These are phyloP conservation scores for Cheilosia vernalis DNA, from an alignment of 2,888 invertebrate species.

Conservation along the genomic window DNA sequence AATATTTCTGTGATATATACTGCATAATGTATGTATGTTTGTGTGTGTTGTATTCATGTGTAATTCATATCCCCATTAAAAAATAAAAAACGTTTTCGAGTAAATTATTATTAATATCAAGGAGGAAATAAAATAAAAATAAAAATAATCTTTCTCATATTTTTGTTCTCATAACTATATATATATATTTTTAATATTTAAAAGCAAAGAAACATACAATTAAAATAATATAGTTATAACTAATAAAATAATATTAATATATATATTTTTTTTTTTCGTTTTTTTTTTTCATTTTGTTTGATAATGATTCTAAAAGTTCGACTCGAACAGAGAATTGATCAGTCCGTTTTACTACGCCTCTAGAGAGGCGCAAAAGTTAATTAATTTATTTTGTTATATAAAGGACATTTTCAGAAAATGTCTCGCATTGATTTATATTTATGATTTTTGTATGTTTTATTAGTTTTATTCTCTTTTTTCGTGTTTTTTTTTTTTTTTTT, in stretches of 20 bases:
- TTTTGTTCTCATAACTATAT: slow-evolving; percentile 26
- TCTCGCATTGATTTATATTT: slow-evolving; percentile 23
- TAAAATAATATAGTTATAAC: slow-evolving; percentile 66
- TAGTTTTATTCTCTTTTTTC: slow-evolving; percentile 55
- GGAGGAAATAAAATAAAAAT: slow-evolving; percentile 61
- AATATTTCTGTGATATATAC: slow-evolving; percentile 67
- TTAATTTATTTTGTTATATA: slow-evolving; percentile 34
- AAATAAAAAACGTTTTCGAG: slow-evolving; percentile 53
- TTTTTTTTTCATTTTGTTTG: slow-evolving; percentile 56
- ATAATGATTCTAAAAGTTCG: slow-evolving; percentile 75
- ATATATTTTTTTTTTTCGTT: slow-evolving; percentile 22
- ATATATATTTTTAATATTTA: slow-evolving; percentile 38
- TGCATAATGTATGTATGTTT: slow-evolving; percentile 66
- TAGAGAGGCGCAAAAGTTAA: slow-evolving; percentile 63
- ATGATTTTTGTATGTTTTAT: slow-evolving; percentile 36
- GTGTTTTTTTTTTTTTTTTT: slow-evolving; percentile 35
- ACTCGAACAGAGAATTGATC: slow-evolving; percentile 76
- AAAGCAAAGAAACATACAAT: slow-evolving; percentile 64
- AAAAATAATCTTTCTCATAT: slow-evolving; percentile 22
- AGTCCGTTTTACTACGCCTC: slow-evolving; percentile 76
- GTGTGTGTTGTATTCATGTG: slow-evolving; percentile 2
- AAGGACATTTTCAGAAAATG: slow-evolving; percentile 64
- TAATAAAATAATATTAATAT: slow-evolving; percentile 65
- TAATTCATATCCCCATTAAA: slow-evolving; percentile 57
- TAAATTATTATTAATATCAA: slow-evolving; percentile 68